Base-by-base conservation (phyloP, 2,888 invertebrate species). In the Spilarctia lutea region DNA sequence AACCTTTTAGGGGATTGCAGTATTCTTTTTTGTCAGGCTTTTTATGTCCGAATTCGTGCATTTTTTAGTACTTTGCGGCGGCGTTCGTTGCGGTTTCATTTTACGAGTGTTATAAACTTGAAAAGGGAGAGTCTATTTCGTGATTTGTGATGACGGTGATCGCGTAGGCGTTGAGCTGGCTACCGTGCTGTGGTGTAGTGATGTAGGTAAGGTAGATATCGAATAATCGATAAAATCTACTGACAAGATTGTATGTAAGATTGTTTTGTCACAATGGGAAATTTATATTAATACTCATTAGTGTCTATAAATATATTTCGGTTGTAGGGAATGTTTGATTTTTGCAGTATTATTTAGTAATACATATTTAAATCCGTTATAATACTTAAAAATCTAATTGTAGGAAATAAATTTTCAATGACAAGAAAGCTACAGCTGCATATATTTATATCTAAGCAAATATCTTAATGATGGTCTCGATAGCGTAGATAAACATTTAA, bases 81-180 rank as follows among this genome's bases (percentile, higher is more conserved):
- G 76, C 75, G 75, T 82, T 65, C 65, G 65, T 84, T 83, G 85
- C 79, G 85, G 87, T 87, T 87, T 81, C 72, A 83, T 88, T 91
- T 91, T 90, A 93, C 89, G 90, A 90, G 77, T 84, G 87, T 84
- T 90, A 89, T 91, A 90, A 92, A 91, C 90, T 88, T 87, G 86
- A 91, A 91, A 92, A 91, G 89, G 88, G 86, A 91, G 90, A 89
- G 88, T 90, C 90, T 88, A 88, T 89, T 88, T 83, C 79, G 89
- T 92, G 93, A 94, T 94, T 94, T 94, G 94, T 94, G 91, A 91
- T 88, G 90, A 88, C 88, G 87, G 87, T 86, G 85, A 85, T 81
- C 77, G 90, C 79, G 94, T 93, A 88, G 92, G 93, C 88, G 92
- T 88, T 87, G 86, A 79, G 80, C 83, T 85, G 82, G 93, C 93